A percentile compares a stretch with the other conserved stretches of the same genome.
Evolutionary conservation across 2,113 vertebrate species (phyloP).

Genomic region (Regulus satrapa): DNA sequence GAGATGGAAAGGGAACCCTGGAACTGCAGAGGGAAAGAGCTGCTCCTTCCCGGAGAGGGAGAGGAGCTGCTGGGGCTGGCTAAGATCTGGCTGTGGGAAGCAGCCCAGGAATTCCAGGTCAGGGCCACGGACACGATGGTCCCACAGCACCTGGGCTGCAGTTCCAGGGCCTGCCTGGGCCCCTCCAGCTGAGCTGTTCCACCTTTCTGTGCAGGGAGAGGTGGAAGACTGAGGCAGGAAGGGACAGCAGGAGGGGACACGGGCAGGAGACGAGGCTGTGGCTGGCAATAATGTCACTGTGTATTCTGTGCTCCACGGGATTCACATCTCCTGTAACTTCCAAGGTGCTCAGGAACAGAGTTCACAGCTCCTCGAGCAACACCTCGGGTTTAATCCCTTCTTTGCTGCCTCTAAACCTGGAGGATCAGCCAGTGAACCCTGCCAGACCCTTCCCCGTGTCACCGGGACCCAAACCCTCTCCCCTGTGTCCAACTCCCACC

Average conservation of each 20-base stretch:
- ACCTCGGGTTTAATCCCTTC: neutral
- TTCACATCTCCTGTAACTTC: neutral
- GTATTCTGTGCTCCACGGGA: neutral
- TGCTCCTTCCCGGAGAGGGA: no score
- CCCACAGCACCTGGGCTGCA: no score
- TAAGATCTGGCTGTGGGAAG: no score
- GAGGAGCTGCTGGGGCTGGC: neutral
- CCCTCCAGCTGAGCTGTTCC: neutral
- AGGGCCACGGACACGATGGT: rapidly evolving
- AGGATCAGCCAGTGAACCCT: neutral
- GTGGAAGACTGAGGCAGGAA: neutral
- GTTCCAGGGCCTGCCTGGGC: neutral
- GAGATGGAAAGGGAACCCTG: neutral
- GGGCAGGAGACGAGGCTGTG: no score
- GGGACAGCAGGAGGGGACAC: no score
- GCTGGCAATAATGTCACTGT: neutral
- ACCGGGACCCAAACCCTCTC: neutral
- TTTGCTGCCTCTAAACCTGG: neutral
- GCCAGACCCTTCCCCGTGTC: neutral
- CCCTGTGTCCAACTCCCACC: neutral
- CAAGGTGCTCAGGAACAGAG: neutral
- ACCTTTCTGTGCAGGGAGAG: neutral
- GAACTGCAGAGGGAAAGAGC: neutral
- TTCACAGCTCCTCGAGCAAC: neutral
- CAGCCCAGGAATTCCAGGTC: neutral